Percentiles rank a stretch among this genome's conserved stretches.
phyloP scores from a whole-genome alignment of 2,797 vertebrate genomes.

The Orestias chungarensis region DNA sequence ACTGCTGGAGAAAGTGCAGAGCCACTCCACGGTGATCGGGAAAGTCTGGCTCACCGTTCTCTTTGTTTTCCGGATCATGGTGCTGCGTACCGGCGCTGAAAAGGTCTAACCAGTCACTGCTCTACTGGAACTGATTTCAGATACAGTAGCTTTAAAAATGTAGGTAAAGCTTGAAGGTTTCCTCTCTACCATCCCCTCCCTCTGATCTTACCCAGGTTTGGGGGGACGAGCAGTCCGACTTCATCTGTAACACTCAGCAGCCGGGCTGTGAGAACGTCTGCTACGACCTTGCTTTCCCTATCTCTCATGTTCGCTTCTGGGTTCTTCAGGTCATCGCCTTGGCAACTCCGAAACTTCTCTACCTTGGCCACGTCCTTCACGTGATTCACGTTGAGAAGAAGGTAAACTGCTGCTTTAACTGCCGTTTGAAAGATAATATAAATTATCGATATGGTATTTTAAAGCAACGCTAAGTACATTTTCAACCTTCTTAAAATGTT shows the following conservation, averaged over 20 bases:
- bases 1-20: conserved; percentile 93
- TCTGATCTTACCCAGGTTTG: conserved; percentile 76
- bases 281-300: conserved; percentile 93
- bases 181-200: no score
- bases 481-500: no score
- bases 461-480: no score
- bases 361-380: conserved; percentile 82
- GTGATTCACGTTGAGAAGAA: conserved; percentile 89
- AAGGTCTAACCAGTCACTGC: conserved; percentile 63
- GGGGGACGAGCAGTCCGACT: conserved; percentile 95
- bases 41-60: conserved; percentile 97
- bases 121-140: not conserved
- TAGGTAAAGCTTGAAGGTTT: no score
- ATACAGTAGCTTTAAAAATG: no score
- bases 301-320: conserved; percentile 96
- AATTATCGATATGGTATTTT: no score
- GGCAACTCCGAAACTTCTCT: conserved; percentile 78
- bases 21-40: conserved; percentile 91
- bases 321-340: conserved; percentile 92
- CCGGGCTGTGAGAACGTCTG: conserved; percentile 95
- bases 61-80: conserved; percentile 95
- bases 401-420: conserved; percentile 43
- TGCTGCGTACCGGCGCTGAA: conserved; percentile 88
- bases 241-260: conserved; percentile 92
- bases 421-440: no score